phyloP scores from a whole-genome alignment of 2,113 vertebrate genomes.

The Onychorhynchus coronatus region DNA sequence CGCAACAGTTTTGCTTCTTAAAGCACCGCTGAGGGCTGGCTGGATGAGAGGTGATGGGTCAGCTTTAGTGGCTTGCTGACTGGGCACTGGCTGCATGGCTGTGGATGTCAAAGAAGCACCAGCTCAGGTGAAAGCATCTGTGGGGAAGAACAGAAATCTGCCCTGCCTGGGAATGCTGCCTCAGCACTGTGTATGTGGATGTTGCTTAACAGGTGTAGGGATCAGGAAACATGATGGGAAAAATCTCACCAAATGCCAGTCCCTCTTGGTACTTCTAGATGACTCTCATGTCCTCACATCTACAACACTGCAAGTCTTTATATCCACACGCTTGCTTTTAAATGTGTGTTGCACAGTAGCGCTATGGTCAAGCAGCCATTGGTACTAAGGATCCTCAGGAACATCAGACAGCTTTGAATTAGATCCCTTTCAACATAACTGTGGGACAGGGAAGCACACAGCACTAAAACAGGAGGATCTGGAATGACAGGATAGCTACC shows the following conservation, averaged over 20 bases:
- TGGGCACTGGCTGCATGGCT: neutral
- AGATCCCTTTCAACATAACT: neutral
- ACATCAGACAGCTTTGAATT: neutral
- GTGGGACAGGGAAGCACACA: neutral
- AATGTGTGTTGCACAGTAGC: neutral
- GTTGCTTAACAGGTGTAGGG: neutral
- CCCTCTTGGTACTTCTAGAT: no score
- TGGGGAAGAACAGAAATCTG: neutral
- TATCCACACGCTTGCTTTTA: neutral
- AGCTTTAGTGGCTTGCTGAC: neutral
- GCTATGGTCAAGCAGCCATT: accelerated
- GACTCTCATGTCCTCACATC: neutral
- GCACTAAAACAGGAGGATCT: neutral
- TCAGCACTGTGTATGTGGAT: accelerated
- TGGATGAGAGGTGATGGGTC: neutral
- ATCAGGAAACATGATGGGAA: neutral
- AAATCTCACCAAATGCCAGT: neutral
- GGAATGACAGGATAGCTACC: neutral
- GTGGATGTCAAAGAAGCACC: neutral
- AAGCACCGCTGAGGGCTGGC: neutral
- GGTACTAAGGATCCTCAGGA: neutral
- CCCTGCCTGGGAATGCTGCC: neutral
- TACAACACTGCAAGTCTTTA: neutral
- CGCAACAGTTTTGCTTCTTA: neutral
- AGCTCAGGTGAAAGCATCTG: neutral